Evolutionary conservation across 2,797 vertebrate genomes (phyloP).

Genomic region (Taeniopygia guttata): DNA sequence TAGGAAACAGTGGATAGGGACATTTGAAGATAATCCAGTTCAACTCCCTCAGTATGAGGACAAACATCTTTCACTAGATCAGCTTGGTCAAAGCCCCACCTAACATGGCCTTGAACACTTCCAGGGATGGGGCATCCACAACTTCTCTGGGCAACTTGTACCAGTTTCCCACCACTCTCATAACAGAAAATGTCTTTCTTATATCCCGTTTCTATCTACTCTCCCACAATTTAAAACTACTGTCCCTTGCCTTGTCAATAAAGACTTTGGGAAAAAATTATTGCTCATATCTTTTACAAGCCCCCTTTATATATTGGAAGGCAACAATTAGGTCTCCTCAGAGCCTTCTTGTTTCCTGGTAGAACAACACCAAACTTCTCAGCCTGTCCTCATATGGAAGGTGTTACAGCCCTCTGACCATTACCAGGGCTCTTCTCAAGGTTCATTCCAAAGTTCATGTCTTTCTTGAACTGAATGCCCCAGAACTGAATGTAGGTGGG

Average conservation of each 20-base stretch:
- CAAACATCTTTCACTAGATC: background rate
- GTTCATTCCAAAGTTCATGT: background rate
- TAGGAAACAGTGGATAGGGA: background rate
- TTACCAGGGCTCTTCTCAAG: background rate
- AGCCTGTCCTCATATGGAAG: background rate
- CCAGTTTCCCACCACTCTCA: background rate
- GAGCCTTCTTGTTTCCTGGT: background rate
- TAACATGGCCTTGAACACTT: background rate
- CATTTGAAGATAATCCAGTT: background rate
- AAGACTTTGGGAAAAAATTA: background rate
- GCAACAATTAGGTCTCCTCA: background rate
- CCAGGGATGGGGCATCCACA: background rate
- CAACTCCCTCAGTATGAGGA: background rate
- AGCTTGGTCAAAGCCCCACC: background rate
- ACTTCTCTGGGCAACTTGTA: background rate
- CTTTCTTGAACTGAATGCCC: background rate
- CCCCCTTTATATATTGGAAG: background rate
- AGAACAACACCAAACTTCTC: background rate
- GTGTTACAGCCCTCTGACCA: background rate
- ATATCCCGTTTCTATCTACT: background rate
- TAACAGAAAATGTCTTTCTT: background rate
- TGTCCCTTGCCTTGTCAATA: background rate
- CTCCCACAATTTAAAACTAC: background rate
- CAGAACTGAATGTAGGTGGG: background rate
- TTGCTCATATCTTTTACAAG: background rate